Conservation (phyloP, 2,113 vertebrate genomes). For the Myxocyprinus asiaticus region DNA sequence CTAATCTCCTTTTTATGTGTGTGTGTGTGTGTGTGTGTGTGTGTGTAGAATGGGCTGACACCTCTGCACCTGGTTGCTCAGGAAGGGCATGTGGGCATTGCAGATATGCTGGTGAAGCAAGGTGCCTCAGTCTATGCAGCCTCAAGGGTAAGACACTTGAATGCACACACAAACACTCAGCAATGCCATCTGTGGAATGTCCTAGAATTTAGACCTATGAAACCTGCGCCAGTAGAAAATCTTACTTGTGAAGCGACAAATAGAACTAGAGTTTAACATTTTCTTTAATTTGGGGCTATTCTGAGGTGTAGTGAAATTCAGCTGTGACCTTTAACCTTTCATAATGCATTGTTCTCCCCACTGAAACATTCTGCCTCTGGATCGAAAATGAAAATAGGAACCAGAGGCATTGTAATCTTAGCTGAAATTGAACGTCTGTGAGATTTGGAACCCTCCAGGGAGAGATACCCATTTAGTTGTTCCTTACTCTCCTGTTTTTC, state of each 20-base stretch:
- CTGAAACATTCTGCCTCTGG: no score
- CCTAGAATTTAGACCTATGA: not conserved
- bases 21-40: not conserved
- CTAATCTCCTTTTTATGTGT: not conserved
- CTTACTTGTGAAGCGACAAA: not conserved
- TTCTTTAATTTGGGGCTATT: not conserved
- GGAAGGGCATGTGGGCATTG: constrained; percentile 89
- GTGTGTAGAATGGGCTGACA: constrained; percentile 86
- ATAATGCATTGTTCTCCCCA: no score
- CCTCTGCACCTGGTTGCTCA: constrained; percentile 95
- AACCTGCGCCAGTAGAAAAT: not conserved
- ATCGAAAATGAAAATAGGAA: no score
- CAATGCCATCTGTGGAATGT: constrained; percentile 24
- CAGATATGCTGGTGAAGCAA: constrained; percentile 88
- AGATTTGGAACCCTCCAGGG: no score
- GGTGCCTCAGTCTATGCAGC: constrained; percentile 85
- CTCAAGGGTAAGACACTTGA: constrained; percentile 81
- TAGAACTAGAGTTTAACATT: not conserved
- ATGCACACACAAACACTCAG: constrained; percentile 6
- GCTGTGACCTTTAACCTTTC: no score
- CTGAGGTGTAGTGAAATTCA: no score
- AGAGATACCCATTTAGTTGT: no score
- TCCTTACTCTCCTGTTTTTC: no score
- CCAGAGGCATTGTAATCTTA: no score
- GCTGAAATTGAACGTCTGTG: no score